phyloP scores from a whole-genome alignment of 2,113 vertebrate species.

The Siphamia tubifer region DNA sequence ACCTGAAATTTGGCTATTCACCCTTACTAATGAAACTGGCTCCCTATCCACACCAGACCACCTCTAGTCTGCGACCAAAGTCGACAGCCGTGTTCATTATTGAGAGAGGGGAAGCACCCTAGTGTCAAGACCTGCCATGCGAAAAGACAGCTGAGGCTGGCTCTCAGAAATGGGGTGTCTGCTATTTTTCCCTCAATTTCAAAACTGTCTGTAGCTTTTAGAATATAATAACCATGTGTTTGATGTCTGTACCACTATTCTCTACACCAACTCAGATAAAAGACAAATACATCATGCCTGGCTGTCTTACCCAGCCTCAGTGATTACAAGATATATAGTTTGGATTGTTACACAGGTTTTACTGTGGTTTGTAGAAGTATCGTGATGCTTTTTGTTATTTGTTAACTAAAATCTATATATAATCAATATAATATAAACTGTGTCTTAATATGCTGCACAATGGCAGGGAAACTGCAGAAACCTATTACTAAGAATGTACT shows the following conservation, averaged over 20 bases:
- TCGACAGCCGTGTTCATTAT: slow-evolving; percentile 69
- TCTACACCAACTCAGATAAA: slow-evolving; percentile 29
- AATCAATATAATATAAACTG: too few relatives aligned
- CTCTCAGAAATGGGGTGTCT: slow-evolving; percentile 34
- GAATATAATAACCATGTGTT: slow-evolving; percentile 60
- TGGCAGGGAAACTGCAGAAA: too few relatives aligned
- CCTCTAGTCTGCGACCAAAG: slow-evolving; percentile 49
- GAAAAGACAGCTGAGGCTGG: slow-evolving; percentile 56
- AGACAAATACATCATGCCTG: slow-evolving; percentile 12
- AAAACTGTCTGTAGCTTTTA: slow-evolving; percentile 46
- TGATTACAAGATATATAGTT: slow-evolving; percentile 1
- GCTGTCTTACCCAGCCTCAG: slow-evolving; percentile 6
- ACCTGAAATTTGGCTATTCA: slow-evolving; percentile 75
- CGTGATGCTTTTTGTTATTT: too few relatives aligned
- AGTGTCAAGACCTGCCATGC: slow-evolving; percentile 54
- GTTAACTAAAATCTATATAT: too few relatives aligned
- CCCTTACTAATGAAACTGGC: slow-evolving; percentile 68
- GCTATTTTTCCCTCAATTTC: slow-evolving; percentile 70
- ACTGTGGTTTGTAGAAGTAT: too few relatives aligned
- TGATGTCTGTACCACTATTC: slow-evolving; percentile 50
- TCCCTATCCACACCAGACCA: slow-evolving; percentile 40
- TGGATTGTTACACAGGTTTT: slow-evolving; percentile 4
- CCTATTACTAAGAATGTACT: too few relatives aligned
- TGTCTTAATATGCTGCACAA: too few relatives aligned
- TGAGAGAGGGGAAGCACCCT: slow-evolving; percentile 51